Evolutionary conservation across 1,140 invertebrate genomes (phyloP).

Genomic region (Trialeurodes vaporariorum): DNA sequence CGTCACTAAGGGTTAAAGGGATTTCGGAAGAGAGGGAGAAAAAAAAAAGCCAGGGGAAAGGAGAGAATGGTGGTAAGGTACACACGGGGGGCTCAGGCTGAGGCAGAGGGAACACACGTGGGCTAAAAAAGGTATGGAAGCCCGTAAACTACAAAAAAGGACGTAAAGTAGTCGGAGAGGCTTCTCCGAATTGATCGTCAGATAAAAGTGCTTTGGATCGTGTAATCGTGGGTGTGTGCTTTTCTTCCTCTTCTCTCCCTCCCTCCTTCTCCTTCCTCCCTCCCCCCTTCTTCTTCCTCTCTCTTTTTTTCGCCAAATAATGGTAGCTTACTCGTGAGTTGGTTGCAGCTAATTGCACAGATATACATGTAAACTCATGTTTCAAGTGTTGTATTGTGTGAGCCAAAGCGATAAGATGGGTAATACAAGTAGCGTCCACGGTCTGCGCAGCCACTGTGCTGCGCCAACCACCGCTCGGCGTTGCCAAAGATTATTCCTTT

Average conservation of each 20-base stretch:
- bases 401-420: neutral
- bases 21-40: neutral
- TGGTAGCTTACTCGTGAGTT: neutral
- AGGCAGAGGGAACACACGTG: no score
- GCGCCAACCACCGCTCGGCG: no score
- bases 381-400: neutral
- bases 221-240: neutral
- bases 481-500: no score
- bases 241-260: conserved; percentile 37
- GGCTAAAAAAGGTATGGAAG: no score
- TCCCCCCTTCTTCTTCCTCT: conserved; percentile 9
- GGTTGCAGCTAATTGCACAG: conserved; percentile 6
- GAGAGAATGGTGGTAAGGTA: no score
- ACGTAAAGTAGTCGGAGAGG: neutral
- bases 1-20: neutral
- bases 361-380: neutral
- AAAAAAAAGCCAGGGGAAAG: no score
- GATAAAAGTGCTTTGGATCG: neutral
- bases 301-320: neutral
- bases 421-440: neutral
- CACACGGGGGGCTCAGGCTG: no score
- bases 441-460: no score
- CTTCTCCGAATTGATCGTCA: neutral
- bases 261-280: conserved; percentile 25
- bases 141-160: neutral